A percentile compares a stretch with the other conserved stretches of the same genome.
Evolutionary conservation across 2,113 vertebrate genomes (phyloP).

Genomic region (Mus spicilegus): DNA sequence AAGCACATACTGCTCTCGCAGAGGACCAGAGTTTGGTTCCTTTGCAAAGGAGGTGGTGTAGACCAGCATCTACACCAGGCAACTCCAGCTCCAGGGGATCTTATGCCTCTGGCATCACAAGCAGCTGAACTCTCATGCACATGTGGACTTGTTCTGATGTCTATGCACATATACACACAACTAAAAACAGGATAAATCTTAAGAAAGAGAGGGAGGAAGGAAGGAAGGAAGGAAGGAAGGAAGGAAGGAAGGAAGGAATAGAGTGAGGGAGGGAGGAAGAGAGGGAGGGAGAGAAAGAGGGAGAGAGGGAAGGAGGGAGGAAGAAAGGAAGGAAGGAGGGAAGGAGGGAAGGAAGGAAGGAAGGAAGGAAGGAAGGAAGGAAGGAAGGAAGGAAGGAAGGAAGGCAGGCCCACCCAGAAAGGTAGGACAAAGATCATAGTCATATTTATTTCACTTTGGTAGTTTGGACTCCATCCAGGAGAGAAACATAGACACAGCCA

Average conservation of each 20-base stretch:
- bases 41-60: too few relatives aligned
- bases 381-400: too few relatives aligned
- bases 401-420: not conserved
- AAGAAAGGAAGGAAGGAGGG: too few relatives aligned
- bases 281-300: too few relatives aligned
- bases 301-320: too few relatives aligned
- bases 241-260: too few relatives aligned
- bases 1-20: not conserved
- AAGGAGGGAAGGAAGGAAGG: too few relatives aligned
- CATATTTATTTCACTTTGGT: conserved; percentile 9
- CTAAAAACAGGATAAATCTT: not conserved
- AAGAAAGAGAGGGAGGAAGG: too few relatives aligned
- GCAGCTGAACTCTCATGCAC: not conserved
- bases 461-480: not conserved
- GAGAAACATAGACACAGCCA: not conserved
- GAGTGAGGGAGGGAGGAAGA: too few relatives aligned
- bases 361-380: too few relatives aligned
- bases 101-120: too few relatives aligned
- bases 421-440: not conserved
- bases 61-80: not conserved
- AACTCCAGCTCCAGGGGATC: not conserved
- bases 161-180: not conserved
- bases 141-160: not conserved
- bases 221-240: too few relatives aligned
- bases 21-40: not conserved